phyloP scores from a whole-genome alignment of 2,113 vertebrate species.

The Melanotaenia duboulayi region DNA sequence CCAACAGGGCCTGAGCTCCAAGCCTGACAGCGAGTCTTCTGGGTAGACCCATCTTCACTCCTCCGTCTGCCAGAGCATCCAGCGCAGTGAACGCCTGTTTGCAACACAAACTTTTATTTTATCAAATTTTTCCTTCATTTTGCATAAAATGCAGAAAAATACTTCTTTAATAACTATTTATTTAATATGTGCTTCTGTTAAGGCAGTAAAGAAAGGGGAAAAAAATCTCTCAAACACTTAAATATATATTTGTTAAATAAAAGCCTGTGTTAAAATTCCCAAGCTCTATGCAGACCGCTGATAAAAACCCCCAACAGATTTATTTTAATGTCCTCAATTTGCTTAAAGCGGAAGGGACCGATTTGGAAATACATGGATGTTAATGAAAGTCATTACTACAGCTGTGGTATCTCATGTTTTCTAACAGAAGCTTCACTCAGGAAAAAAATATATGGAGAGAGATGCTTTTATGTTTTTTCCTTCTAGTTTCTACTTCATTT shows the following conservation, averaged over 20 bases:
- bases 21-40: slow-evolving; percentile 92
- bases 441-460: not conserved
- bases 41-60: slow-evolving; percentile 98
- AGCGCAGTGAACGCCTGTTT: slow-evolving; percentile 94
- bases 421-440: not conserved
- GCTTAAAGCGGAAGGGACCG: slow-evolving; percentile 8
- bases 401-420: not conserved
- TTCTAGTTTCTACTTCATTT: not conserved
- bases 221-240: not conserved
- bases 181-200: not conserved
- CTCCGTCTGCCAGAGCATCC: slow-evolving; percentile 95
- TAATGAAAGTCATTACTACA: slow-evolving; percentile 12
- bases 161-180: not conserved
- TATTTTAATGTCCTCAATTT: slow-evolving; percentile 27
- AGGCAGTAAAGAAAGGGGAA: not conserved
- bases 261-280: not conserved
- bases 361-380: not conserved
- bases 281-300: slow-evolving; percentile 2
- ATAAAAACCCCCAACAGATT: slow-evolving; percentile 29
- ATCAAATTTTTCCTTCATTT: not conserved
- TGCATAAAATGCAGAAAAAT: too few relatives aligned
- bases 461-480: not conserved
- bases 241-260: too few relatives aligned
- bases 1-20: slow-evolving; percentile 96
- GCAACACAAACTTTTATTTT: not conserved